A percentile compares a stretch with the other conserved stretches of the same genome.
Evolutionary conservation across 2,888 invertebrate genomes (phyloP).

Genomic region (Anodontia alba): DNA sequence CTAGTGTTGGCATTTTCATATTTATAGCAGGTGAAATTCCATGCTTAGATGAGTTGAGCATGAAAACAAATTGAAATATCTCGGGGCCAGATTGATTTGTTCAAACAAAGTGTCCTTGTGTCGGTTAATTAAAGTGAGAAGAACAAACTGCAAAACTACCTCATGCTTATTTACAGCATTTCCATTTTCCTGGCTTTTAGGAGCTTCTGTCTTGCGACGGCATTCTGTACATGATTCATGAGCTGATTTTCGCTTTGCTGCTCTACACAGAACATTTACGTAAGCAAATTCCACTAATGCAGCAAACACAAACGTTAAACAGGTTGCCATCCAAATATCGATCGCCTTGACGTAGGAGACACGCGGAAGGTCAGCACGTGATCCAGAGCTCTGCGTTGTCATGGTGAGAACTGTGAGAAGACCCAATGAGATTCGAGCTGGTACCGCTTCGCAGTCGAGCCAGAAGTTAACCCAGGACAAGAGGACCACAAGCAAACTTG

Average conservation of each 20-base stretch:
- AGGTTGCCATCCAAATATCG: constrained; percentile 65
- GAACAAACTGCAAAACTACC: no score
- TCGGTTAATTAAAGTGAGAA: no score
- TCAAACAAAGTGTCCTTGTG: no score
- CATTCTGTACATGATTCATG: no score
- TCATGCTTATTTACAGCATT: no score
- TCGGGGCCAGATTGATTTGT: no score
- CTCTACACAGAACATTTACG: constrained; percentile 58
- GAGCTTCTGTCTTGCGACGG: no score
- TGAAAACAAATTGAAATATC: no score
- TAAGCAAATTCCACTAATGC: constrained; percentile 63
- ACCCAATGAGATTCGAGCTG: constrained; percentile 61
- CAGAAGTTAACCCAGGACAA: constrained; percentile 64
- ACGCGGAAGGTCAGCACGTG: constrained; percentile 55
- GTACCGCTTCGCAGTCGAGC: constrained; percentile 60
- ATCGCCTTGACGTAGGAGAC: constrained; percentile 67
- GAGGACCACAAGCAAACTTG: constrained; percentile 62
- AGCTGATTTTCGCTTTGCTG: constrained; percentile 7
- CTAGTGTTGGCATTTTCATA: no score
- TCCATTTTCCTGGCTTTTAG: no score
- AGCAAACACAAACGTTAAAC: constrained; percentile 63
- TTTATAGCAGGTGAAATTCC: no score
- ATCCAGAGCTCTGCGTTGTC: constrained; percentile 64
- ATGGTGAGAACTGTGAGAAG: constrained; percentile 67
- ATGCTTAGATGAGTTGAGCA: no score